Evolutionary conservation across 2,888 invertebrate species (phyloP), one percentile per base, ranked within the genome.

Genomic region (Cheilosia grossa): DNA sequence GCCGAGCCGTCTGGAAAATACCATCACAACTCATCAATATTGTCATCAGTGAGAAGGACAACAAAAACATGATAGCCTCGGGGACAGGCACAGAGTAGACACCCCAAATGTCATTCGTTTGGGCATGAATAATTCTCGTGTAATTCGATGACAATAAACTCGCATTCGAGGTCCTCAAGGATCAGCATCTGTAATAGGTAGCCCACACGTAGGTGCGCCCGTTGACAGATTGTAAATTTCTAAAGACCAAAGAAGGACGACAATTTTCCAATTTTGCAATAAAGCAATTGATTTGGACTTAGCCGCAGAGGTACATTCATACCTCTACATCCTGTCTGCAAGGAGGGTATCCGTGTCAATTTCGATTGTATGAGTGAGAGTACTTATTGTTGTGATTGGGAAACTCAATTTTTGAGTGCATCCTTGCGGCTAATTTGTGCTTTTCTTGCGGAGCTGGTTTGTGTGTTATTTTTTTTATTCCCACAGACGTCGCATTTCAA

Each of bases 91-190:
- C 24, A 24, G 24, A 3, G 24, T 24, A 24, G 19, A 59, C 27
- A 30, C 64, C 27, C 64, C 77, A 59, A 70, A 70, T 82, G 82
- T 66, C 77, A 82, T 78, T 72, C 78, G 54, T 70, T 82, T 72
- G 78, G 72, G 78, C 82, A 82, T 82, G 82, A 82, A 82, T 82
- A 82, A 82, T 82, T 82, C 78, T 72, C 66, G 78, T 82, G 82
- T 82, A 82, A 82, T 82, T 82, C 82, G 78, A 66, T 82, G 77
- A 78, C 78, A 78, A 78, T 82, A 78, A 82, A 82, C 78, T 78
- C 70, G 59, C 64, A 54, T 61, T 64, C 54, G 54, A 24, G n/a
- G 78, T 63, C 56, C 77, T 82, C 47, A 72, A 82, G 82, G 70
- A 82, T 77, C 64, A 61, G 42, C 2, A 47, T n/a, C 9, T 40